Base-by-base conservation (phyloP, 2,113 vertebrate species). In the Hippocampus barbouri region DNA sequence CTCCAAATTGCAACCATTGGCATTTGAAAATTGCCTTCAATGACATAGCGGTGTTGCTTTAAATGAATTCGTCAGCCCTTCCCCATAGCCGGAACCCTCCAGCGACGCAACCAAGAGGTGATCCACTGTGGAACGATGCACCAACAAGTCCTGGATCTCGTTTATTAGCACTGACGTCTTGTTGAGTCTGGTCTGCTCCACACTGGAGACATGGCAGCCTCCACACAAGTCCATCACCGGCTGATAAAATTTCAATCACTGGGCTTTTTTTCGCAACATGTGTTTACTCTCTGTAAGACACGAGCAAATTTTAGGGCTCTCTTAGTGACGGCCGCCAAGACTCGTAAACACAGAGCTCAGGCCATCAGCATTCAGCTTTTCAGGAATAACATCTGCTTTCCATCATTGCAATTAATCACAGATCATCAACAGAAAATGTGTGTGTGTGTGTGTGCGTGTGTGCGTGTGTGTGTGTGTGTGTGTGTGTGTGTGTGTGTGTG, bases 301-400 rank as follows among this genome's bases (percentile, higher is more conserved):
- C 12, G 43, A 74, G 43, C 23, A 6, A 45, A 51, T 64, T 76
- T 68, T 62, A 73, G 66, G 49, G 49, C 56, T 66, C 64, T 45
- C 63, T 45, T 25, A 16, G 41, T 47, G 41, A 66, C n/a, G 38
- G 38, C 20, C 38, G 62, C 60, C 38, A 64, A 41, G 23, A 60
- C 27, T 69, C 69, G 62, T 67, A 47, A 72, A 69, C 56, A 57
- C 59, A n/a, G 6, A 47, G 4, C n/a, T 12, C n/a, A 67, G 69
- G 66, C 68, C 18, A 20, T 66, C 10, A 38, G 34, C 43, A 15
- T 60, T 75, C 71, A 45, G 43, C 68, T 78, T 59, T 66, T 60
- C 63, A 73, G 30, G 69, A 84, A 82, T 53, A 71, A 68, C 86
- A 88, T 87, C 85, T 90, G 88, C 69, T 85, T 79, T 85, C 66